phyloP scores from a whole-genome alignment of 2,113 vertebrate species.

The Pavo muticus region DNA sequence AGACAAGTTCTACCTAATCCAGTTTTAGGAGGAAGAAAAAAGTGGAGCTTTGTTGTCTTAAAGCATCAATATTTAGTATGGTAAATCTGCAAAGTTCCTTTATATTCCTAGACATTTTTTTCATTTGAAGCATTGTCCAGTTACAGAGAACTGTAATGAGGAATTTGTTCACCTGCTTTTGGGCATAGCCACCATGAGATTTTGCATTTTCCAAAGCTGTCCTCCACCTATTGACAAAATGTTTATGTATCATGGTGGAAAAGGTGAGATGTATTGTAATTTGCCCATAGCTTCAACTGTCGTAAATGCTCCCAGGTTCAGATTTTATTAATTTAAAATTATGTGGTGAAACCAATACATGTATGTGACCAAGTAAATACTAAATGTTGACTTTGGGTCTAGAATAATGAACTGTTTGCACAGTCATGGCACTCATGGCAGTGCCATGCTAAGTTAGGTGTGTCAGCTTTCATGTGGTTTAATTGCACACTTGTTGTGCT shows the following conservation, averaged over 20 bases:
- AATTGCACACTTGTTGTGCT: neutral
- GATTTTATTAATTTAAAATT: neutral
- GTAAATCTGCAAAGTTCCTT: neutral
- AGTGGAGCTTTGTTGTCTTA: neutral
- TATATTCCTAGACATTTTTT: neutral
- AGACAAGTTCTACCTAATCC: neutral
- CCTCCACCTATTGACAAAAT: rapidly evolving
- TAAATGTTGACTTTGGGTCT: neutral
- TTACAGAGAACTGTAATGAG: neutral
- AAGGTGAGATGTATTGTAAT: neutral
- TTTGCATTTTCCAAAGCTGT: neutral
- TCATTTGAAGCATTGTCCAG: neutral
- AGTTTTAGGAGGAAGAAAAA: neutral
- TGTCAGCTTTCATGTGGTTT: neutral
- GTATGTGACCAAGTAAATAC: neutral
- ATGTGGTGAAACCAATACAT: neutral
- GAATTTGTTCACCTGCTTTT: neutral
- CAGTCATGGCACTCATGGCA: neutral
- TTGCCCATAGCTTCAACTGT: neutral
- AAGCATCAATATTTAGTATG: neutral
- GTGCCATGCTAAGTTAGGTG: neutral
- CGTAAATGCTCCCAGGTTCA: neutral
- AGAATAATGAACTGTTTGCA: neutral
- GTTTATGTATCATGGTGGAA: neutral
- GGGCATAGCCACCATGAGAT: neutral